These are phyloP conservation scores for Pangasius mekongensis DNA, from an alignment of 2,797 vertebrate genomes.

Conservation along the genomic window DNA sequence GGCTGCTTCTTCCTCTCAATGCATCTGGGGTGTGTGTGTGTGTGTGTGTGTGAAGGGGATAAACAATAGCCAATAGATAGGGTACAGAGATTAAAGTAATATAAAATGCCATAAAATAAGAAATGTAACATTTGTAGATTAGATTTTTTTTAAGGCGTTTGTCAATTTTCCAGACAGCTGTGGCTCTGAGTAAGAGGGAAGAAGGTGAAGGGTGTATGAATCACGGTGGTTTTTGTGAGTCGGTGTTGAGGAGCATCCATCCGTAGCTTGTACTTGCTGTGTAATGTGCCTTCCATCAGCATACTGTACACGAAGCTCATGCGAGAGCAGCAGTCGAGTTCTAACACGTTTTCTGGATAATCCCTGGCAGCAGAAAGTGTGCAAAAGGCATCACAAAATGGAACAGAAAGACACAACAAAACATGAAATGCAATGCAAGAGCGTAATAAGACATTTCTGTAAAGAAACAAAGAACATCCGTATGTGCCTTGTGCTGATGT, in stretches of 20 bases:
- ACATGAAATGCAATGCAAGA: conserved; percentile 35
- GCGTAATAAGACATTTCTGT: background rate
- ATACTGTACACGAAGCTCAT: conserved; percentile 52
- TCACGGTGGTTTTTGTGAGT: conserved; percentile 27
- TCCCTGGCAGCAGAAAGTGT: conserved; percentile 96
- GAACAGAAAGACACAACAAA: conserved; percentile 32
- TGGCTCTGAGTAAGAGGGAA: conserved; percentile 48
- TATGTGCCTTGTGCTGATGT: conserved; percentile 25
- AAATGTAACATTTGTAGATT: background rate
- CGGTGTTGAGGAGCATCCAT: conserved; percentile 49
- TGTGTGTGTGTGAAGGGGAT: background rate
- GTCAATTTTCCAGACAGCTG: conserved; percentile 62
- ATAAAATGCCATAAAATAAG: background rate
- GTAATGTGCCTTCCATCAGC: conserved; percentile 73
- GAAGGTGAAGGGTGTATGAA: conserved; percentile 5
- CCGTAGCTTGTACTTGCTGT: conserved; percentile 58
- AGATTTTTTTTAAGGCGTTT: conserved; percentile 73
- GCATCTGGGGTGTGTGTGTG: conserved; percentile 56
- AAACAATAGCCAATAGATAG: background rate
- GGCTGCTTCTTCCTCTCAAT: conserved; percentile 58
- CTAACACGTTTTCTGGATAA: conserved; percentile 94
- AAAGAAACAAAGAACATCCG: background rate
- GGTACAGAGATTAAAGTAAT: background rate
- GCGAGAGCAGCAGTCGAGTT: conserved; percentile 63
- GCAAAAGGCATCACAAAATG: conserved; percentile 73